A percentile compares a stretch with the other conserved stretches of the same genome.
These are phyloP conservation scores for Bucco capensis DNA, from an alignment of 2,113 vertebrate genomes.

Conservation along the genomic window DNA sequence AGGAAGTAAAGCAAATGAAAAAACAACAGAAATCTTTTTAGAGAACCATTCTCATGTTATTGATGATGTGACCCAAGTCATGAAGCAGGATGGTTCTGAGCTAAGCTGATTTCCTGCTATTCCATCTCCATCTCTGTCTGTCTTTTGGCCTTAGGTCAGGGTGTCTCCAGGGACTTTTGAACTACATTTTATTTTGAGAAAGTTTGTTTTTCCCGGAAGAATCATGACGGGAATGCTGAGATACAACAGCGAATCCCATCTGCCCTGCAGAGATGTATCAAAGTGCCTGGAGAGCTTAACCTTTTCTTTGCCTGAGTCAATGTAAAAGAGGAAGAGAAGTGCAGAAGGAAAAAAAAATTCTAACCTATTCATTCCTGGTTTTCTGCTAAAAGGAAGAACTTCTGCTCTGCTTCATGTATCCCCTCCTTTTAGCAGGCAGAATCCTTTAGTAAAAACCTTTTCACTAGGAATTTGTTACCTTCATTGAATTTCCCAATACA, in stretches of 20 bases:
- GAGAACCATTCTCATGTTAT: constrained; percentile 13
- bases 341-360: background rate
- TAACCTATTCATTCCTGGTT: background rate
- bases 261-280: background rate
- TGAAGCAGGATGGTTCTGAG: background rate
- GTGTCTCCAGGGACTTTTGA: constrained; percentile 5
- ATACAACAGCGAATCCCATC: constrained; percentile 13
- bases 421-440: background rate
- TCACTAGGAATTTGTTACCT: background rate
- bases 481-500: background rate
- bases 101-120: background rate
- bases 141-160: constrained; percentile 15
- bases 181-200: constrained; percentile 56
- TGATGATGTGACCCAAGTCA: constrained; percentile 25
- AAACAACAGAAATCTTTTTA: constrained; percentile 20
- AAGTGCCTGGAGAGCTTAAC: constrained; percentile 23
- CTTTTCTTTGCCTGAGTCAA: background rate
- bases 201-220: constrained; percentile 12
- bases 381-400: background rate
- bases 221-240: background rate
- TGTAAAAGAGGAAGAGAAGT: background rate
- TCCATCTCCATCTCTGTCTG: background rate
- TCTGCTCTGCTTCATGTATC: background rate
- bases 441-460: background rate
- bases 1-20: constrained; percentile 34